phyloP scores from a whole-genome alignment of 2,888 invertebrate genomes.

The Ellobium chinense region DNA sequence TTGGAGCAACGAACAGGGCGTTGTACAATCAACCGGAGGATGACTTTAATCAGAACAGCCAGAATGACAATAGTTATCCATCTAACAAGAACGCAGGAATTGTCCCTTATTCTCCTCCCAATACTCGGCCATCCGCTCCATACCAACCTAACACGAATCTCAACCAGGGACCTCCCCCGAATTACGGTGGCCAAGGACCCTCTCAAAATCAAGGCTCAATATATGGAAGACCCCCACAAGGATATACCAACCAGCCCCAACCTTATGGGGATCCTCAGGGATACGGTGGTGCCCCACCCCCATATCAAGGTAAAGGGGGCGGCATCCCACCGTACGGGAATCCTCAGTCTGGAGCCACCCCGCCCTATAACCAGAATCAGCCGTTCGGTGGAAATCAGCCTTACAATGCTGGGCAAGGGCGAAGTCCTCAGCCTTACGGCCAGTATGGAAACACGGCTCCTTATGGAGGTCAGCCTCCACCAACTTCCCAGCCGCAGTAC shows the following conservation, averaged over 20 bases:
- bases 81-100: neutral
- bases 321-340: neutral
- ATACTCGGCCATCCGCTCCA: neutral
- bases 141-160: neutral
- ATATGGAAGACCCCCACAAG: neutral
- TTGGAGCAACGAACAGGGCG: neutral
- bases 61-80: neutral
- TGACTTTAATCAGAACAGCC: neutral
- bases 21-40: neutral
- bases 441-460: neutral
- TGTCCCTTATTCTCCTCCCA: neutral
- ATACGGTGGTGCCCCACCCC: neutral
- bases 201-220: neutral
- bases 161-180: neutral
- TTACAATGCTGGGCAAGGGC: neutral
- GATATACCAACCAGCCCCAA: neutral
- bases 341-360: neutral
- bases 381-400: neutral
- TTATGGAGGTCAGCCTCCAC: neutral
- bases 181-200: neutral
- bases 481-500: neutral
- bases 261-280: neutral
- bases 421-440: neutral
- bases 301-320: too few relatives aligned
- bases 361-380: neutral